Evolutionary conservation across 2,113 vertebrate species (phyloP).

Genomic region (Burhinus oedicnemus): DNA sequence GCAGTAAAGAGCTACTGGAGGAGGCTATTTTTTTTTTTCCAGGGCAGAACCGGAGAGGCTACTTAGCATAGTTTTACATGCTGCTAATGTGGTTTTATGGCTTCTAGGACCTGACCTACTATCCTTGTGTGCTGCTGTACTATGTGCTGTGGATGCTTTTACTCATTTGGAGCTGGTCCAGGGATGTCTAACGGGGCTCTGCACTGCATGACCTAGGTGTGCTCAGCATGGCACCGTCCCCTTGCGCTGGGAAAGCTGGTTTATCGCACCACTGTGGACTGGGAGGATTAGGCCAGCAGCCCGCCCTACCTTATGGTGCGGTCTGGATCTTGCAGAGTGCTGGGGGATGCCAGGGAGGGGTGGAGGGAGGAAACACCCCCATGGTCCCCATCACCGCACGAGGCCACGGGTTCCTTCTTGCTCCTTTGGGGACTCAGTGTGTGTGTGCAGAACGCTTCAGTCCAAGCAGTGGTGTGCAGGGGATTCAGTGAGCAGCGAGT

Average conservation of each 20-base stretch:
- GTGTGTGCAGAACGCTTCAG: background rate
- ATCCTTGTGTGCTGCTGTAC: background rate
- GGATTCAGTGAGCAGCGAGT: background rate
- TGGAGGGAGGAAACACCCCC: background rate
- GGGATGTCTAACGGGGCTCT: background rate
- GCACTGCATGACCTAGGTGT: slow-evolving; percentile 18
- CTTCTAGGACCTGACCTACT: slow-evolving; percentile 53
- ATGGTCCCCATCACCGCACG: background rate
- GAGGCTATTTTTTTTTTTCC: background rate
- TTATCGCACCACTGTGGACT: background rate
- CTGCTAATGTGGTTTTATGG: slow-evolving; percentile 59
- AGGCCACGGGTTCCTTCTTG: background rate
- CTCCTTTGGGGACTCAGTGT: rapidly evolving
- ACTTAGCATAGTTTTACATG: slow-evolving; percentile 42
- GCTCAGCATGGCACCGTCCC: background rate
- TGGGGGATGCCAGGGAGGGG: background rate
- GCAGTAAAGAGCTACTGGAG: background rate
- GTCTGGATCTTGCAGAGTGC: background rate
- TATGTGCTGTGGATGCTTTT: slow-evolving; percentile 22
- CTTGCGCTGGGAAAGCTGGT: background rate
- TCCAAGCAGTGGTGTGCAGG: background rate
- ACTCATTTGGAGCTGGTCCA: slow-evolving; percentile 38
- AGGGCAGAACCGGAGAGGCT: background rate
- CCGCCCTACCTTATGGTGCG: rapidly evolving
- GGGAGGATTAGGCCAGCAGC: background rate